Percentiles rank a stretch among this genome's conserved stretches.
These are phyloP conservation scores for Turritopsis dohrnii DNA, from an alignment of 30 jellyfish, hydroid and myxozoan genomes.

Conservation along the genomic window DNA sequence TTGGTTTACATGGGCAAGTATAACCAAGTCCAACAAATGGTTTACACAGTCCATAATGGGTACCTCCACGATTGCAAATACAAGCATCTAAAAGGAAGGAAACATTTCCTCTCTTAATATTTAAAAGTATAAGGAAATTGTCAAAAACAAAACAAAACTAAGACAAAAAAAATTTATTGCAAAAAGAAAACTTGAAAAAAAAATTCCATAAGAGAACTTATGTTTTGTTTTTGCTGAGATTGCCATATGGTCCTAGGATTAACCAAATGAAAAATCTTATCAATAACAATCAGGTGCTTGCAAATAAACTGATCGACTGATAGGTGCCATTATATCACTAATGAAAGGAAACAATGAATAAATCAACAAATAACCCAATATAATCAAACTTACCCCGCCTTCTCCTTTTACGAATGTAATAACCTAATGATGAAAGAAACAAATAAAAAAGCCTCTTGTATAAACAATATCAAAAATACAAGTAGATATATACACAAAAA, in stretches of 20 bases:
- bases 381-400: neutral
- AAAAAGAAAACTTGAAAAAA: too few relatives aligned
- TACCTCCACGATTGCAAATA: constrained; percentile 45
- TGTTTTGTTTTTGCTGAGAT: too few relatives aligned
- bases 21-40: constrained; percentile 37
- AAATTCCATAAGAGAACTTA: too few relatives aligned
- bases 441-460: neutral
- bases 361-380: neutral
- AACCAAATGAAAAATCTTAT: too few relatives aligned
- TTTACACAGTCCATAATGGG: constrained; percentile 41
- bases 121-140: neutral
- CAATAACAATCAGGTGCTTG: neutral
- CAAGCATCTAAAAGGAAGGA: constrained; percentile 38
- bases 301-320: neutral
- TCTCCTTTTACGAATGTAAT: neutral
- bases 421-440: neutral
- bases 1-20: constrained; percentile 54
- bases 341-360: too few relatives aligned
- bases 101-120: neutral
- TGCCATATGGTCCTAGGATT: too few relatives aligned
- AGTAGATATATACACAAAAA: neutral
- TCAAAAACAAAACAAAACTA: neutral
- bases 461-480: neutral
- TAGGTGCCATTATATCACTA: neutral
- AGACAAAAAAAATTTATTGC: neutral